Evolutionary conservation across 2,888 invertebrate genomes (phyloP).

Genomic region (Clostera curtula): DNA sequence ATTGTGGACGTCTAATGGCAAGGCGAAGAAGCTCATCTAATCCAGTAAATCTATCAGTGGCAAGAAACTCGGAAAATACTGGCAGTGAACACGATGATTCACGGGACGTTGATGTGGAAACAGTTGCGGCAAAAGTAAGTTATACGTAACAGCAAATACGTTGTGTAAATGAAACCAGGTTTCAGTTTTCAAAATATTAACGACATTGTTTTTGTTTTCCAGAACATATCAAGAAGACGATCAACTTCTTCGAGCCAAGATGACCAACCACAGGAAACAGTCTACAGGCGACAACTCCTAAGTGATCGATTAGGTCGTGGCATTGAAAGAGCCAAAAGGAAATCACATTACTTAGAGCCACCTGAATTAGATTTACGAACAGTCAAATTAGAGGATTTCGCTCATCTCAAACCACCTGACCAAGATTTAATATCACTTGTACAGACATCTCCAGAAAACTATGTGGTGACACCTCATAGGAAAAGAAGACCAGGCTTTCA

Average conservation of each 20-base stretch:
- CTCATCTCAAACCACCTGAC: conserved; percentile 79
- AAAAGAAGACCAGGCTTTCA: conserved; percentile 91
- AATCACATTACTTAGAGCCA: conserved; percentile 78
- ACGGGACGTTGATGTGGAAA: conserved; percentile 71
- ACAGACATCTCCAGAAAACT: conserved; percentile 84
- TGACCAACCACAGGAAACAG: conserved; percentile 66
- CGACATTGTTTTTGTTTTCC: conserved; percentile 22
- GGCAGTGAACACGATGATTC: conserved; percentile 75
- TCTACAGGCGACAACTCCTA: conserved; percentile 76
- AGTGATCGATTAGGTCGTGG: conserved; percentile 77
- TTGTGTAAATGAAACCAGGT: not conserved
- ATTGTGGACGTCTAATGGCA: conserved; percentile 68
- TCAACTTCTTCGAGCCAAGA: conserved; percentile 70
- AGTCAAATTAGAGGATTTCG: conserved; percentile 79
- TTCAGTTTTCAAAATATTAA: too few relatives aligned
- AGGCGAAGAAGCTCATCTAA: conserved; percentile 84
- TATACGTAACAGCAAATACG: not conserved
- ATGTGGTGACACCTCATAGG: conserved; percentile 90
- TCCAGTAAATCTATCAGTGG: conserved; percentile 86
- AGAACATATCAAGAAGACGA: conserved; percentile 63
- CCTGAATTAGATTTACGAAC: conserved; percentile 80
- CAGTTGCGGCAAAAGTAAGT: conserved; percentile 66
- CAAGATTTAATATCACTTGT: conserved; percentile 81
- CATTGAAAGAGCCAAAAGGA: conserved; percentile 77
- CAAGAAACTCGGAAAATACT: conserved; percentile 72